Evolutionary conservation across 1,140 invertebrate genomes (phyloP).

Genomic region (Nomia melanderi): DNA sequence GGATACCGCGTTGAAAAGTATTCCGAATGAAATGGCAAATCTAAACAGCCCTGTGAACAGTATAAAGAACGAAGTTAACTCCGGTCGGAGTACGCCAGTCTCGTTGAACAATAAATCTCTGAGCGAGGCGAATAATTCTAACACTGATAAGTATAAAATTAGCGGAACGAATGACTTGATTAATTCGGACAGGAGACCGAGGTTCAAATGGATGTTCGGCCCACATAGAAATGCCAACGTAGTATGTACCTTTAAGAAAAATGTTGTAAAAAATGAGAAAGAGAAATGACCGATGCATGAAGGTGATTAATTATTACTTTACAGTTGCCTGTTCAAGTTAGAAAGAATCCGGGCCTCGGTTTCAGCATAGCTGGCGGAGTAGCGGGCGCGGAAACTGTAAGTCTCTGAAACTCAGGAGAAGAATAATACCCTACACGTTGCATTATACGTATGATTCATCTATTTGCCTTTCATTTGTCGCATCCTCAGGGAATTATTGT

Average conservation of each 20-base stretch:
- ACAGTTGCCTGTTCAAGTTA: constrained; percentile 80
- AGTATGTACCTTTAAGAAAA: constrained; percentile 63
- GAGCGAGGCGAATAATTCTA: constrained; percentile 37
- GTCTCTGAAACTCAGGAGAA: constrained; percentile 9
- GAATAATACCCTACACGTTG: too few species aligned
- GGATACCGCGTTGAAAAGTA: background rate
- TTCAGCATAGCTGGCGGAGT: constrained; percentile 79
- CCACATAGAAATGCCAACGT: constrained; percentile 84
- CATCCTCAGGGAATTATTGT: constrained; percentile 83
- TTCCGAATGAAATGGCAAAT: background rate
- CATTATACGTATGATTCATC: too few species aligned
- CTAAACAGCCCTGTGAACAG: constrained; percentile 25
- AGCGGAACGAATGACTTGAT: constrained; percentile 27
- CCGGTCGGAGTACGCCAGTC: constrained; percentile 60
- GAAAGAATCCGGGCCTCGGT: constrained; percentile 78
- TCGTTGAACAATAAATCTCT: constrained; percentile 48
- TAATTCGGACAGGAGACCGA: constrained; percentile 65
- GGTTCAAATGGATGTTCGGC: constrained; percentile 83
- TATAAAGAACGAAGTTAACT: constrained; percentile 59
- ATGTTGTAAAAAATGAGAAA: background rate
- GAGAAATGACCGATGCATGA: background rate
- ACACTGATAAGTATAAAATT: constrained; percentile 38
- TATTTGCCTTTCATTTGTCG: background rate
- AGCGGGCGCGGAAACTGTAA: constrained; percentile 77
- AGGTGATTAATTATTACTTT: constrained; percentile 43